Evolutionary conservation across 2,797 vertebrate species (phyloP), one percentile per base, ranked within the genome.

Genomic region (Scolopax bukidnonensis): DNA sequence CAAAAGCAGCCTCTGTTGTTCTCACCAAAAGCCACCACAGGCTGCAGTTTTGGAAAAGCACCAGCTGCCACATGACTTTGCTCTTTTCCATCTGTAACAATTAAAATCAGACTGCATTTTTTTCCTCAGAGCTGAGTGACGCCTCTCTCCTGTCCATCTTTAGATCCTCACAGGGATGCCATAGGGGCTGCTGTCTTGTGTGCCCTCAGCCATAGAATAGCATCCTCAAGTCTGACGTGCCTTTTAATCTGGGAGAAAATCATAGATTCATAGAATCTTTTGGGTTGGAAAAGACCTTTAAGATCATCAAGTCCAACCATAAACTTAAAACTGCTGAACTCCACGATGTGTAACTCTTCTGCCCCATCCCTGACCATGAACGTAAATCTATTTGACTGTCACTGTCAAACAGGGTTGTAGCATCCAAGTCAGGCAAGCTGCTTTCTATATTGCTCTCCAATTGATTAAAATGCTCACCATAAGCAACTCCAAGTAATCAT

Each of bases 361-460:
- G 53, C 10, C 25, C 18, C 53, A 64, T 27, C 24, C 38, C 70
- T 84, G 61, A 79, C 40, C 9, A 41, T 4, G 14, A 87, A 47
- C 15, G 57, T 48, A 47, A 74, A 74, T 68, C 53, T 77, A 14
- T 56, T 43, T 63, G 57, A 71, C 24, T 59, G 61, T 11, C 63
- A 38, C 47, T 24, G 63, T 51, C 59, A 90, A 67, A 64, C 0
- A 1, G 12, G n/a, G 60, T 61, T 0, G 0, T 19, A 70, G 27
- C 47, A 71, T 1, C 1, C 2, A 84, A 74, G 63, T 21, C 3
- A 2, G 47, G 23, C 40, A 59, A 84, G 24, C 11, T 0, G 0
- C 6, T 27, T 75, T 30, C 13, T 53, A 32, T 45, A 36, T 5
- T 2, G 1, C 43, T 73, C 24, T 81, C 6, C 6, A n/a, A 51